Evolutionary conservation across 2,888 invertebrate species (phyloP), one percentile per base, ranked within the genome.

Genomic region (Napeogenes sylphis): DNA sequence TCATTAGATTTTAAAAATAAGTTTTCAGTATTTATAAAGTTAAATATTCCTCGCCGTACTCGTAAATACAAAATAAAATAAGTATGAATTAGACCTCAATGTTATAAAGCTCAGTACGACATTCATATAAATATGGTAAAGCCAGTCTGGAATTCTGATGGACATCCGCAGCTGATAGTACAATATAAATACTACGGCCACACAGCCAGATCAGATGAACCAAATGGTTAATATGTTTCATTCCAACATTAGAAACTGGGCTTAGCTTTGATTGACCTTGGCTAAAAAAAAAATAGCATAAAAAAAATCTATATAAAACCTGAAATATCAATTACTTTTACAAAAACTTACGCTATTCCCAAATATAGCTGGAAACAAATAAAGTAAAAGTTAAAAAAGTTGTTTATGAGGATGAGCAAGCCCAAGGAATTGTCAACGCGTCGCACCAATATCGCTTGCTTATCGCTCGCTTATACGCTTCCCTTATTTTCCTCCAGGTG

Each of bases 321-420:
- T 21, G 21, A 21, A 21, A 21, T 21, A 21, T 21, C 21, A 21
- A 1, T 21, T 21, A 1, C 21, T 21, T 21, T 4, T 32, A 8
- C 13, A 30, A 12, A 46, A 38, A 78, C 92, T 90, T 80, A 94
- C 94, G 92, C 92, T 59, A 94, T 91, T 51, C 92, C 92, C 72
- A 94, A 88, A 75, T 94, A 94, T 30, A 95, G 84, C 70, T 94
- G 94, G 61, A 94, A 88, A 66, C 94, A 94, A 63, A 94, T 93
- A 74, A 94, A 95, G 74, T 93, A 94, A 68, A 94, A 92, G 75
- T 94, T 94, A 68, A 92, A 93, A 4, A 92, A 89, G 67, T 93
- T 93, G 0, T 94, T 93, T 0, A 94, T 75, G 0, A 94, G 73
- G 2, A 94, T 90, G 61, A 94, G 81, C 12, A 87, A 84, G 0